A percentile compares a stretch with the other conserved stretches of the same genome.
These are phyloP conservation scores for Astreopora myriophthalma DNA, from an alignment of 64 coral and sea anemone species.

Conservation along the genomic window DNA sequence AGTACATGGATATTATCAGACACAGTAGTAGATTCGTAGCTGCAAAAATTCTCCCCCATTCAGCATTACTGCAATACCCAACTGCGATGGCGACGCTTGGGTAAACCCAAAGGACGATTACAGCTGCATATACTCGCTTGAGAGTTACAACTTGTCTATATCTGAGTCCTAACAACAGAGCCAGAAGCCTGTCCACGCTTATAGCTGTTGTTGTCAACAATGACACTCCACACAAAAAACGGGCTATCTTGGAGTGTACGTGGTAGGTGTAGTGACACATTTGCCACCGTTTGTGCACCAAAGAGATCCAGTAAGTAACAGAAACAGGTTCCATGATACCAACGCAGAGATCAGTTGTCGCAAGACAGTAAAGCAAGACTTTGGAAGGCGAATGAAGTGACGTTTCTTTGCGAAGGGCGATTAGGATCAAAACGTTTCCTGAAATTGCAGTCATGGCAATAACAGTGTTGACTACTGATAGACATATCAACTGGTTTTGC, in stretches of 20 bases:
- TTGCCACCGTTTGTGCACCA: neutral
- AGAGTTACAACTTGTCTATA: neutral
- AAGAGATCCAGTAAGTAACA: neutral
- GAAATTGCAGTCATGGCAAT: neutral
- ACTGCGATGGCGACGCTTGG: neutral
- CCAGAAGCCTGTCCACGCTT: neutral
- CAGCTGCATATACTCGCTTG: neutral
- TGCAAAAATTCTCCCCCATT: too few relatives aligned
- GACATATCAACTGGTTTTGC: neutral
- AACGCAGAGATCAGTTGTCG: neutral
- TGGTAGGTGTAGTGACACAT: neutral
- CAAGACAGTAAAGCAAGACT: neutral
- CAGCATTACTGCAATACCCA: neutral
- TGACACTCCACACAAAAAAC: neutral
- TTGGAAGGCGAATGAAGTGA: neutral
- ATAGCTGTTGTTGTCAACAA: neutral
- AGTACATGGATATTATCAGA: neutral
- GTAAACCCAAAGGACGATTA: neutral
- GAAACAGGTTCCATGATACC: neutral
- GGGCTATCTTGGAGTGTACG: too few relatives aligned
- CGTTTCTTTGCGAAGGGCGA: neutral
- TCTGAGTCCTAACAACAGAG: neutral
- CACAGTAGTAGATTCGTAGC: neutral
- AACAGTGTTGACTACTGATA: neutral
- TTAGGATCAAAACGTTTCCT: neutral